A percentile compares a stretch with the other conserved stretches of the same genome.
phyloP scores from a whole-genome alignment of 2,113 vertebrate genomes.

The Nesospiza acunhae region DNA sequence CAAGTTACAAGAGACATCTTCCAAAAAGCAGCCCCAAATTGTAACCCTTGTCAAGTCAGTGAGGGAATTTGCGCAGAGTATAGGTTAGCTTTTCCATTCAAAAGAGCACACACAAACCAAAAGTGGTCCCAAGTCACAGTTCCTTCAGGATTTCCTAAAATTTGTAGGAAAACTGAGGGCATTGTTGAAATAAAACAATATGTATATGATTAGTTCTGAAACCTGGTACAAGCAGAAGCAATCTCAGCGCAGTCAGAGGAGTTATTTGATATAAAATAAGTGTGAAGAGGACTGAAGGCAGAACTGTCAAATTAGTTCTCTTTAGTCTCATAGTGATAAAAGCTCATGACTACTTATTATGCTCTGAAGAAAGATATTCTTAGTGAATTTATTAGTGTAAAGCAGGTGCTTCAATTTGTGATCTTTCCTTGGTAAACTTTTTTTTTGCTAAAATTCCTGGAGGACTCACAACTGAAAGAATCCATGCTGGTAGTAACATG shows the following conservation, averaged over 20 bases:
- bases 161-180: neutral
- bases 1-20: neutral
- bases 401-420: neutral
- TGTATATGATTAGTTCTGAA: neutral
- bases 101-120: neutral
- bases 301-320: constrained; percentile 64
- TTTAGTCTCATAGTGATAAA: constrained; percentile 60
- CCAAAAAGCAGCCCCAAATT: neutral
- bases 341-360: neutral
- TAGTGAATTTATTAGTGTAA: constrained; percentile 13
- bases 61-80: neutral
- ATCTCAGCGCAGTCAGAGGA: neutral
- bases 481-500: neutral
- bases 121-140: neutral
- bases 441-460: neutral
- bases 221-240: neutral
- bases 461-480: neutral
- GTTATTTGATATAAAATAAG: constrained; percentile 6
- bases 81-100: neutral
- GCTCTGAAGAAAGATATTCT: neutral
- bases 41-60: neutral
- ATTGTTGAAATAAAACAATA: neutral
- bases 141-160: neutral
- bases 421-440: neutral
- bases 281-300: neutral